Conservation (phyloP, 2,888 invertebrate genomes). For the Aproaerema taeniolella region DNA sequence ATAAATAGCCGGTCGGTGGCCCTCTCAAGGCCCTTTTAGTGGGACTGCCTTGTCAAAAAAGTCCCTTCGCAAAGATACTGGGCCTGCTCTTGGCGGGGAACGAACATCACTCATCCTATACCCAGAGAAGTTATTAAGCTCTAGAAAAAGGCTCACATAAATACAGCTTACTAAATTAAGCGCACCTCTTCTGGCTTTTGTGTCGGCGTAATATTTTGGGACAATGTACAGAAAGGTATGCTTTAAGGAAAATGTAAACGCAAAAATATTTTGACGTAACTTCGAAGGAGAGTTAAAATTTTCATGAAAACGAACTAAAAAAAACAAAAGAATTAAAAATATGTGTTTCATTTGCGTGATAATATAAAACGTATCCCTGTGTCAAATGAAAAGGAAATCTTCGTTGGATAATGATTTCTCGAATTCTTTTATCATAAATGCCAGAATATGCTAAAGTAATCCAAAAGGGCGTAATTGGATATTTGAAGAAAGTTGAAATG, state of each 20-base stretch:
- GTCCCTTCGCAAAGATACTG: constrained; percentile 14
- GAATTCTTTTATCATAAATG: too few species aligned
- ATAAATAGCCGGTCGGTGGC: constrained; percentile 12
- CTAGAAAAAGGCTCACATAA: constrained; percentile 32
- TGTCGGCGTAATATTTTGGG: constrained; percentile 6
- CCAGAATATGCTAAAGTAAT: too few species aligned
- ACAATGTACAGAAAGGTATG: background rate
- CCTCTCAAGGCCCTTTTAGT: constrained; percentile 1
- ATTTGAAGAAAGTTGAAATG: too few species aligned
- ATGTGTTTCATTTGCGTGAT: too few species aligned
- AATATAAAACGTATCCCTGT: too few species aligned
- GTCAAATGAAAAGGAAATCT: too few species aligned
- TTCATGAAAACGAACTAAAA: too few species aligned
- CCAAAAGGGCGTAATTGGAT: too few species aligned
- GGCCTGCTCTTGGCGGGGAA: constrained; percentile 9
- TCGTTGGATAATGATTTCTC: too few species aligned
- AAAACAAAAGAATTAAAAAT: too few species aligned
- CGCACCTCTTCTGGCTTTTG: constrained; percentile 17
- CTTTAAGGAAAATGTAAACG: background rate
- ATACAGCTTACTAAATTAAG: constrained; percentile 36
- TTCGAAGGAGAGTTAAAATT: too few species aligned
- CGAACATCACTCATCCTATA: constrained; percentile 27
- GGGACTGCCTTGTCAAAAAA: constrained; percentile 22
- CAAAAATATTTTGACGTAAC: too few species aligned
- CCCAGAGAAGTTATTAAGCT: constrained; percentile 39